phyloP scores from a whole-genome alignment of 37 sponge, comb jelly and placozoan species.

The Chondrosia reniformis region DNA sequence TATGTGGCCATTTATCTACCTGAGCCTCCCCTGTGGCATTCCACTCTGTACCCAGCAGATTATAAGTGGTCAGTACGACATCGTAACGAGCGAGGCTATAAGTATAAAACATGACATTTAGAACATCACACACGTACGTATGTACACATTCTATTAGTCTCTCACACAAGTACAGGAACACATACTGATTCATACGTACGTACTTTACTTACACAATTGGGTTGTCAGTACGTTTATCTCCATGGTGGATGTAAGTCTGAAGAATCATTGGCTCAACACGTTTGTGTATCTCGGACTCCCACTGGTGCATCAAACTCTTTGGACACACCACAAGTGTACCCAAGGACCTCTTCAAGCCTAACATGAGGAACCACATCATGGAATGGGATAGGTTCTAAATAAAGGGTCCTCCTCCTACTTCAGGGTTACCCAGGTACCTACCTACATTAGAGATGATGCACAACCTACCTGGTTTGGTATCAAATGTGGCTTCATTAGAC shows the following conservation, averaged over 20 bases:
- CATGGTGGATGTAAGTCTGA: conserved; percentile 48
- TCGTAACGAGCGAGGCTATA: conserved; percentile 46
- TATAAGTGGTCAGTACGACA: conserved; percentile 73
- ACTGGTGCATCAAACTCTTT: conserved; percentile 61
- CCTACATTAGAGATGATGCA: too few species aligned
- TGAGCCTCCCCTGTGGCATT: background rate
- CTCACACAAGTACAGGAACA: too few species aligned
- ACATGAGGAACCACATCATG: background rate
- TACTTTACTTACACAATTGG: conserved; percentile 16
- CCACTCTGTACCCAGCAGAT: conserved; percentile 50
- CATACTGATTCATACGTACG: too few species aligned
- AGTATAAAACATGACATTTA: background rate
- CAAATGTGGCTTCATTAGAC: background rate
- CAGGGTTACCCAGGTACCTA: background rate
- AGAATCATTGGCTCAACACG: conserved; percentile 33
- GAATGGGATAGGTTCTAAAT: background rate
- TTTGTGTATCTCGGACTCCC: conserved; percentile 49
- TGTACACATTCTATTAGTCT: background rate
- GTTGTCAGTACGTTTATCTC: conserved; percentile 23
- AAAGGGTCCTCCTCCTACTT: background rate
- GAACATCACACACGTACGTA: background rate
- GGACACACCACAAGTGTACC: conserved; percentile 68
- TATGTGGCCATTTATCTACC: background rate
- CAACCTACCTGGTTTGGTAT: background rate
- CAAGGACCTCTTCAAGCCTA: conserved; percentile 21